phyloP scores from a whole-genome alignment of 1,140 invertebrate genomes.

The Papilio aristodemus region DNA sequence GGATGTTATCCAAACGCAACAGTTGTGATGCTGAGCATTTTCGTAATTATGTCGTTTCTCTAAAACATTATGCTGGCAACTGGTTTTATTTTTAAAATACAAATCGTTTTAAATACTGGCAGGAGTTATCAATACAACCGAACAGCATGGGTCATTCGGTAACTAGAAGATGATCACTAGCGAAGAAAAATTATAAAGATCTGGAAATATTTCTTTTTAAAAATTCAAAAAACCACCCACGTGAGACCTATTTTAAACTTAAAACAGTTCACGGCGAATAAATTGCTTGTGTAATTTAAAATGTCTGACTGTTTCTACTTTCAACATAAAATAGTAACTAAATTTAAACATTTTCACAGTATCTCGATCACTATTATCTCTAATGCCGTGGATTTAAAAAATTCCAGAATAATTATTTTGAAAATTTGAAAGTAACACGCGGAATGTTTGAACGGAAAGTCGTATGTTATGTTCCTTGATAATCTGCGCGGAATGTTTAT shows the following conservation, averaged over 20 bases:
- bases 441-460: not conserved
- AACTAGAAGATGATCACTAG: no score
- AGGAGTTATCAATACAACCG: not conserved
- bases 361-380: not conserved
- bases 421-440: conserved; percentile 7
- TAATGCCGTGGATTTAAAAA: not conserved
- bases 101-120: conserved; percentile 34
- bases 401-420: not conserved
- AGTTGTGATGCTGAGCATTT: conserved; percentile 60
- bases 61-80: conserved; percentile 59
- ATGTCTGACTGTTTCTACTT: not conserved
- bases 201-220: not conserved
- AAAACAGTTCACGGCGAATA: not conserved
- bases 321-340: not conserved
- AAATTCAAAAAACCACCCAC: conserved; percentile 1
- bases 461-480: conserved; percentile 7
- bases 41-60: conserved; percentile 72
- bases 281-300: not conserved
- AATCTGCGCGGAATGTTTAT: conserved; percentile 21
- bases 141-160: conserved; percentile 22
- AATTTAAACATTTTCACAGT: not conserved
- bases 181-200: not conserved
- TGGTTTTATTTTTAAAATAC: conserved; percentile 59
- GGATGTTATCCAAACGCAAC: conserved; percentile 71
- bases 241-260: conserved; percentile 26